Base-by-base conservation (phyloP, 92 coral and sea anemone species). In the Heliopora coerulea region DNA sequence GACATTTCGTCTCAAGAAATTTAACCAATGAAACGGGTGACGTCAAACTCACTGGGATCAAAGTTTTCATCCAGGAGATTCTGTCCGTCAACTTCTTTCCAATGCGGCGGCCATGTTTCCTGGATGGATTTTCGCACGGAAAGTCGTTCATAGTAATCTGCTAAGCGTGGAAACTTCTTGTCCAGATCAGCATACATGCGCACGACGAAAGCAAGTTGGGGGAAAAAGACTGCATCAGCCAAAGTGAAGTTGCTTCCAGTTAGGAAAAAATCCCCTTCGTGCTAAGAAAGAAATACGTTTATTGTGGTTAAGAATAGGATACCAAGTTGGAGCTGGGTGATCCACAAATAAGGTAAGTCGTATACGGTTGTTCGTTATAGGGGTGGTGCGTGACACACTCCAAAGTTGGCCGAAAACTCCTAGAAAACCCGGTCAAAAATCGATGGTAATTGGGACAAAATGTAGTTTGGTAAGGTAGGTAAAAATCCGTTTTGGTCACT, bases 161-260 rank as follows among this genome's bases (percentile, higher is more conserved):
- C 77, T 40, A 70, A 29, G 49, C 52, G 64, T 25, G 77, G 77
- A 52, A 70, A 70, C 21, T 18, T 70, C 28, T 70, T 54, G 49
- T n/a, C 18, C 17, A 70, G 62, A 8, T 4, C 37, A 0, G 49
- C 49, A 13, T 34, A 58, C 77, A 70, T 70, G 50, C 77, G 77
- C 8, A 33, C 41, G 18, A 70, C 42, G 62, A 70, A 29, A 1
- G 77, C 77, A 18, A 70, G 30, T 56, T 70, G 77, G 8, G 77
- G 77, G 20, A 70, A 70, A 40, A 70, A 70, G 11, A 70, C 62
- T 9, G 77, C 77, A 70, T 70, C 77, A 11, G 77, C 77, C 77
- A 70, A 49, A 26, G 77, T 70, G 63, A 70, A 70, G 33, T 70
- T 70, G 35, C 50, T 56, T 30, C 77, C 64, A 35, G 77, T 70